These are phyloP conservation scores for Odobenus rosmarus DNA, from an alignment of 2,113 vertebrate species.

Conservation along the genomic window DNA sequence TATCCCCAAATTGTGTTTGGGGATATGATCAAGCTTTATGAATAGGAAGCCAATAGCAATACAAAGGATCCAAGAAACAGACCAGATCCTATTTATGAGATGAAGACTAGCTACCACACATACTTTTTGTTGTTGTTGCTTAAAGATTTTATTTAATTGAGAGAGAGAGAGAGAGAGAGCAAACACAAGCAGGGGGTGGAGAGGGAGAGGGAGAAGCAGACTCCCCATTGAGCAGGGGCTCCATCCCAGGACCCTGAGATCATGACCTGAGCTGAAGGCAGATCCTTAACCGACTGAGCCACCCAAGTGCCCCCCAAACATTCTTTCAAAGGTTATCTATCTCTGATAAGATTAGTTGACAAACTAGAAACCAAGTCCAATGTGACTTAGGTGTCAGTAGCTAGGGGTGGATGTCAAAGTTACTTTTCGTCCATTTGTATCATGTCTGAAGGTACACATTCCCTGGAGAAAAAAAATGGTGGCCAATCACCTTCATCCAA, in stretches of 20 bases:
- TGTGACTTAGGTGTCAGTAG: neutral
- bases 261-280: neutral
- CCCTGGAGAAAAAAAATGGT: neutral
- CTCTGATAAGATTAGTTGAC: neutral
- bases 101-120: neutral
- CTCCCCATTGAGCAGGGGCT: neutral
- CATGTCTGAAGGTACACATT: neutral
- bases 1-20: neutral
- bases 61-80: neutral
- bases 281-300: neutral
- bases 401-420: neutral
- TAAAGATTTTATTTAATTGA: neutral
- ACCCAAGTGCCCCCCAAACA: neutral
- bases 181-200: neutral
- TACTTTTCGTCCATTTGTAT: neutral
- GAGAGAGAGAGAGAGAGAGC: neutral
- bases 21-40: neutral
- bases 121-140: neutral
- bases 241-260: neutral
- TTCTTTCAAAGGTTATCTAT: neutral
- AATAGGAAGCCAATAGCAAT: neutral
- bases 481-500: neutral
- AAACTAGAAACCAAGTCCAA: neutral
- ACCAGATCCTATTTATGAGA: neutral
- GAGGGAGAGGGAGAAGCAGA: neutral